Evolutionary conservation across 1,140 invertebrate genomes (phyloP), one percentile per base, ranked within the genome.

Genomic region (Brevipalpus yothersi): DNA sequence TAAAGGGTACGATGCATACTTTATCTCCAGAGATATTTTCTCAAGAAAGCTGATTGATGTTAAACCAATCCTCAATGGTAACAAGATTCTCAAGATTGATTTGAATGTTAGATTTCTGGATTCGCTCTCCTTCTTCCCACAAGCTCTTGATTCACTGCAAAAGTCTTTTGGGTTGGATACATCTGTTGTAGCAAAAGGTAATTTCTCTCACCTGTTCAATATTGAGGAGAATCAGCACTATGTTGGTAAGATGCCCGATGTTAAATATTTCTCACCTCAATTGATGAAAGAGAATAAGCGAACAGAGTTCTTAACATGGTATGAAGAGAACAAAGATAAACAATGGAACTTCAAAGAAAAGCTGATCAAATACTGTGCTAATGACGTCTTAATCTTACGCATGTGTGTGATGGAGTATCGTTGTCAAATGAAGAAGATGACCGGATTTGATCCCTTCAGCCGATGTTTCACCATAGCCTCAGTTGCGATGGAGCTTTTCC

Each of bases 281-380:
- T 68, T 12, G 51, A 61, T 19, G 19, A 56, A 17, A 47, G 62
- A 31, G 15, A 41, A 19, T 41, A 58, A 15, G 11, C 55, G 21
- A 62, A 45, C 21, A 39, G n/a, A 43, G 60, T 62, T 61, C 41
- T 60, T 10, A 39, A 60, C 17, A 58, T 43, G 49, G 45, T 65
- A 39, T 49, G 63, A 47, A 5, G 11, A 55, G 19, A 8, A 8
- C 23, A 53, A 8, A 8, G 19, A 49, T 49, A 9, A 13, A n/a
- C 5, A 5, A 5, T 49, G 15, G 5, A 15, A 49, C 45, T 49
- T 49, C 15, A 7, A 49, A 15, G 5, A 7, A 8, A 17, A 49
- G 19, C 15, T 49, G 4, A 49, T 49, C 5, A 17, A 49, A 49
- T 49, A 49, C 15, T 49, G 45, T 49, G 13, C 13, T 4, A n/a